A percentile compares a stretch with the other conserved stretches of the same genome.
phyloP scores from a whole-genome alignment of 2,888 invertebrate genomes.

The Lasioglossum oenotherae region DNA sequence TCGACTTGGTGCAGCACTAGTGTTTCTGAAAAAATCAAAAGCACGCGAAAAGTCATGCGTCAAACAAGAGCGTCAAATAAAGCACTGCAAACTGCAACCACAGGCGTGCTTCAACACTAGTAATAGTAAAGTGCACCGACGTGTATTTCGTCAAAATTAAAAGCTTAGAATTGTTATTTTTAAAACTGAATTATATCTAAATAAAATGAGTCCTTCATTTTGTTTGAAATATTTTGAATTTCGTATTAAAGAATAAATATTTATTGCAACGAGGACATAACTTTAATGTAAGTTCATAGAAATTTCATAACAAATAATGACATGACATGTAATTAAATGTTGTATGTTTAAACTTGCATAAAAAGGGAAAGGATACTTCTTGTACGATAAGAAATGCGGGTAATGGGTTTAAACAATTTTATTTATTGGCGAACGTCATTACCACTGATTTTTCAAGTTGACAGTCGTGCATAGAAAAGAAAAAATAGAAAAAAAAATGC shows the following conservation, averaged over 20 bases:
- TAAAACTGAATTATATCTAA: neutral
- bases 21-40: too few species aligned
- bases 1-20: too few species aligned
- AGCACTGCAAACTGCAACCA: too few species aligned
- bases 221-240: neutral
- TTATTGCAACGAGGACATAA: neutral
- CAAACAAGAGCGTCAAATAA: too few species aligned
- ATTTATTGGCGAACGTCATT: constrained; percentile 77
- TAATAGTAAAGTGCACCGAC: too few species aligned
- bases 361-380: neutral
- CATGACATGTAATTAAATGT: neutral
- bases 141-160: neutral
- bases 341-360: neutral
- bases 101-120: too few species aligned
- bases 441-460: constrained; percentile 69
- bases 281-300: neutral
- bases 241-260: neutral
- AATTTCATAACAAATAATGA: neutral
- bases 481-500: constrained; percentile 66
- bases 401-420: constrained; percentile 59
- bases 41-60: too few species aligned
- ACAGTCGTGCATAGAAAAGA: constrained; percentile 75
- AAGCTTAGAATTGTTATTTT: neutral
- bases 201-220: neutral
- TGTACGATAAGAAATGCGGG: neutral